phyloP scores from a whole-genome alignment of 2,797 vertebrate genomes.

The Xiphophorus birchmanni region DNA sequence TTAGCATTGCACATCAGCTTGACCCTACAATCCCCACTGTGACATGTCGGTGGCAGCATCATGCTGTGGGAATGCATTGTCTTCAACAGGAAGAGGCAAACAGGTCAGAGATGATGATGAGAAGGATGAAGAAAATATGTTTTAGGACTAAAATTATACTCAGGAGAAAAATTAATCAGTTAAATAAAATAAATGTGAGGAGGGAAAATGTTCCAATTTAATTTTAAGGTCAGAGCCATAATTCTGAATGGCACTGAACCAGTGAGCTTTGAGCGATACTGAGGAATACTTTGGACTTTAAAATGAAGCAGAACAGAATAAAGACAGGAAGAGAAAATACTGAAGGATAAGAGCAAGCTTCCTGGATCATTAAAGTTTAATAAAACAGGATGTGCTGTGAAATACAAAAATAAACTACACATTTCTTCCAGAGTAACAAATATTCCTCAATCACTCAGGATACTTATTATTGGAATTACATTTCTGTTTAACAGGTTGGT shows the following conservation, averaged over 20 bases:
- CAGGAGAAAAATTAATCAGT: neutral
- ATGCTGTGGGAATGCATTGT: neutral
- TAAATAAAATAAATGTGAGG: too few relatives aligned
- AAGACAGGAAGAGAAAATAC: neutral
- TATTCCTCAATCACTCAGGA: conserved; percentile 1
- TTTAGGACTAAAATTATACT: neutral
- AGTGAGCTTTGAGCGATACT: neutral
- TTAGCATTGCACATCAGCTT: neutral
- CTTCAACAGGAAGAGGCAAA: neutral
- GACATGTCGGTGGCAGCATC: neutral
- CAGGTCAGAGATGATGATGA: neutral
- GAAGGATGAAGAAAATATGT: neutral
- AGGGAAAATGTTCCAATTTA: neutral
- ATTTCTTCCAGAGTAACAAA: neutral
- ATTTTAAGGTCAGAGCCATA: neutral
- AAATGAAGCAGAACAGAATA: conserved; percentile 28
- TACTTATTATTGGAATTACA: neutral
- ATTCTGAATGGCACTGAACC: neutral
- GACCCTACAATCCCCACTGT: neutral
- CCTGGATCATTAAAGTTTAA: conserved; percentile 23
- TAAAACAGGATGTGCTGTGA: conserved; percentile 7
- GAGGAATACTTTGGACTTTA: conserved; percentile 19
- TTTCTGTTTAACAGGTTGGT: conserved; percentile 1
- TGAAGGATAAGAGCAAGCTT: conserved; percentile 13
- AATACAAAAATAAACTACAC: conserved; percentile 14